These are phyloP conservation scores for Watsonalla cultraria DNA, from an alignment of 2,888 invertebrate genomes.

Conservation along the genomic window DNA sequence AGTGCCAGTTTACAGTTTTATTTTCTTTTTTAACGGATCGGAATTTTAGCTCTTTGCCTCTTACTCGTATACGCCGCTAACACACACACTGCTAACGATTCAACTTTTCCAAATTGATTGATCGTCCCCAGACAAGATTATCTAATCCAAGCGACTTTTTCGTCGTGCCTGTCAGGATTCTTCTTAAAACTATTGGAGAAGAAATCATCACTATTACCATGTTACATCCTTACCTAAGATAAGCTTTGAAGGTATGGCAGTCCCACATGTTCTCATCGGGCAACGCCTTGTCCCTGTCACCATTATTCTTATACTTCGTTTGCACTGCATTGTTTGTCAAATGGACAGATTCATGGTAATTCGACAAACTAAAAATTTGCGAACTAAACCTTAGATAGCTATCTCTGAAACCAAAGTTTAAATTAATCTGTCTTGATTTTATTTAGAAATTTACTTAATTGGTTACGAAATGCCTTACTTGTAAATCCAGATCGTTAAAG, in stretches of 20 bases:
- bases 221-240: conserved; percentile 74
- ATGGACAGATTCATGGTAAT: conserved; percentile 95
- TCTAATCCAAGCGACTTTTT: too few species aligned
- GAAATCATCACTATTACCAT: conserved; percentile 3
- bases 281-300: conserved; percentile 84
- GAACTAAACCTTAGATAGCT: conserved; percentile 96
- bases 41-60: too few species aligned
- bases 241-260: conserved; percentile 86
- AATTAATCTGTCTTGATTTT: too few species aligned
- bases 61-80: too few species aligned
- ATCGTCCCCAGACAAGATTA: too few species aligned
- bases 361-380: conserved; percentile 89
- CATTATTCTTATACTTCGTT: conserved; percentile 87
- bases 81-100: too few species aligned
- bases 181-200: too few species aligned
- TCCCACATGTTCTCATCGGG: conserved; percentile 98
- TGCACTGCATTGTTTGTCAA: conserved; percentile 96
- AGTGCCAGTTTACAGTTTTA: too few species aligned
- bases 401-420: conserved; percentile 77
- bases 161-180: too few species aligned
- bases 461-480: conserved; percentile 72
- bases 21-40: too few species aligned
- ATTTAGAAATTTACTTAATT: neutral
- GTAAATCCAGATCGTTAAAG: conserved; percentile 95
- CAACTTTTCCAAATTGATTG: too few species aligned